Base-by-base conservation (phyloP, 1,140 invertebrate species). In the Thaumatotibia leucotreta region DNA sequence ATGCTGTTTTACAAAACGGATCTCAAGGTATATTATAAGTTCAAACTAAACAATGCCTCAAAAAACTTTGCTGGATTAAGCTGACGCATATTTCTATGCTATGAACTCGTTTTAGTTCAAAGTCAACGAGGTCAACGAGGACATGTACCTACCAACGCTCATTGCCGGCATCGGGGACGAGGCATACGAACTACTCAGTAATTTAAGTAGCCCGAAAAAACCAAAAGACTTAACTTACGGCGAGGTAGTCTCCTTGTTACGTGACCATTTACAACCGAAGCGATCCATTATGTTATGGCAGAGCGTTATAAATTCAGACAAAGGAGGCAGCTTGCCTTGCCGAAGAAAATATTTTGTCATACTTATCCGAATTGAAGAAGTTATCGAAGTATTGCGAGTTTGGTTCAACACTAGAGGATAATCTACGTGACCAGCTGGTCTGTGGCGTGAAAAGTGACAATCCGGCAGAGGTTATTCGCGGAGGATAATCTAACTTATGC, bases 161-260 rank as follows among this genome's bases (percentile, higher is more conserved):
- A 54, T 65, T 9, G 31, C 50, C 9, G 10, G 29, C 3, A 32
- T 65, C 2, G 64, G 64, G 3, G 27, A 31, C 9, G 20, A 10
- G 8, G 50, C 31, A 11, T 65, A 54, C 10, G 64, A 65, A 54
- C 20, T 65, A 14, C 33, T 65, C 4, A 31, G 54, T 17, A 29
- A 52, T 24, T 54, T 65, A n/a, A 32, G 45, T 35, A 35, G 22
- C 11, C 64, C 64, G 49, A 9, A 54, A 2, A 54, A 33, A 50
- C 63, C 63, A 6, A 10, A 10, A 49, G 5, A 5, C 1, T 3
- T 49, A n/a, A 11, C 35, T 3, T 64, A 24, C 20, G n/a, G 20
- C 1, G 20, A 64, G 29, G 23, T 64, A n/a, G 63, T 64, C 2
- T 14, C 20, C 22, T 9, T 27, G n/a, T 5, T 64, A 4, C 4